Conservation (phyloP, 2,888 invertebrate species). For the Cordilura impudica region DNA sequence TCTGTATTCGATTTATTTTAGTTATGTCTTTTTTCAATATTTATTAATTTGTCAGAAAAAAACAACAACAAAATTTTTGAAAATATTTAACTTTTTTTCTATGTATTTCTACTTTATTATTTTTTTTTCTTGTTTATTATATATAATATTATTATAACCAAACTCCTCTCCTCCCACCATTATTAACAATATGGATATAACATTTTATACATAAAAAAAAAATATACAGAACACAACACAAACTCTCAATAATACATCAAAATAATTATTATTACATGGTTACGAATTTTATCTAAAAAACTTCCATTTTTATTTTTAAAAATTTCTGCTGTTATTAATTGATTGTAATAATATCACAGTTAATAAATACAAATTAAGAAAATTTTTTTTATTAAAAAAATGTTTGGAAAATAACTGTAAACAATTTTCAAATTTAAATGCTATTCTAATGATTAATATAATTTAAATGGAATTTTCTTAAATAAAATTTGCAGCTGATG, state of each 20-base stretch:
- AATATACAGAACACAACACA: slow-evolving; percentile 12
- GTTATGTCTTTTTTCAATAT: slow-evolving; percentile 22
- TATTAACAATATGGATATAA: slow-evolving; percentile 2
- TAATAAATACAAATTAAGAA: background rate
- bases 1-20: background rate
- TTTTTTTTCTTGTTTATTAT: background rate
- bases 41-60: slow-evolving; percentile 24
- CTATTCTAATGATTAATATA: background rate
- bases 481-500: background rate
- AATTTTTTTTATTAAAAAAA: too few species aligned
- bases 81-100: slow-evolving; percentile 6
- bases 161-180: background rate
- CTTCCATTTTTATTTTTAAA: background rate
- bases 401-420: background rate
- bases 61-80: background rate
- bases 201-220: slow-evolving; percentile 24
- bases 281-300: background rate
- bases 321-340: background rate
- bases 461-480: too few species aligned
- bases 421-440: too few species aligned
- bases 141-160: slow-evolving; percentile 23
- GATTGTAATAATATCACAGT: too few species aligned
- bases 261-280: background rate
- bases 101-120: slow-evolving; percentile 8
- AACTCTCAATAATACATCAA: slow-evolving; percentile 10